A percentile compares a stretch with the other conserved stretches of the same genome.
Evolutionary conservation across 2,888 invertebrate genomes (phyloP).

Genomic region (Ectemnius lituratus): DNA sequence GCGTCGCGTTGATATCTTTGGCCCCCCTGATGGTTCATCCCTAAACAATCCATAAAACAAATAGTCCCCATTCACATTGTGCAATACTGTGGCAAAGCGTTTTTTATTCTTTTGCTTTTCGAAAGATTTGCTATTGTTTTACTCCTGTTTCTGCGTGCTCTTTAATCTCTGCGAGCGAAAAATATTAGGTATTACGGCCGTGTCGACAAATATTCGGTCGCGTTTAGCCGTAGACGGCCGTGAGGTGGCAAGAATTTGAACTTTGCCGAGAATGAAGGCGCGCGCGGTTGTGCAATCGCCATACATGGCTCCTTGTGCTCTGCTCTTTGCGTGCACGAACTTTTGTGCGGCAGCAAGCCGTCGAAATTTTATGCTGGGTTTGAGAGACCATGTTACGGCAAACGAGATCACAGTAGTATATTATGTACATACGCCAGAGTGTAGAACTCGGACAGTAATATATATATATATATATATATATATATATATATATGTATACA

Average conservation of each 20-base stretch:
- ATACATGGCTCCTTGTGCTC: slow-evolving; percentile 7
- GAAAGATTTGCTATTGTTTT: slow-evolving; percentile 10
- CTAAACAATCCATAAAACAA: slow-evolving; percentile 80
- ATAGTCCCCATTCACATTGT: slow-evolving; percentile 74
- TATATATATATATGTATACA: slow-evolving; percentile 12
- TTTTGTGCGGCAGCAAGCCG: slow-evolving; percentile 44
- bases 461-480: not conserved
- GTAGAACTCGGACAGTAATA: too few species aligned
- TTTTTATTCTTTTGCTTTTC: slow-evolving; percentile 25
- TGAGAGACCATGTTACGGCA: slow-evolving; percentile 22
- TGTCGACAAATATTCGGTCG: too few species aligned
- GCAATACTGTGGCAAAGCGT: slow-evolving; percentile 48
- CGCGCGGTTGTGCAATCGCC: slow-evolving; percentile 25
- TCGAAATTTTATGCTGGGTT: slow-evolving; percentile 14
- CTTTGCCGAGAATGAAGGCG: too few species aligned
- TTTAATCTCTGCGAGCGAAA: too few species aligned
- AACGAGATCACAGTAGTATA: slow-evolving; percentile 29
- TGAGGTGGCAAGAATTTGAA: not conserved
- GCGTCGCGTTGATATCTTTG: slow-evolving; percentile 81
- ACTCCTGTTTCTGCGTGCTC: not conserved
- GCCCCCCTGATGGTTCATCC: slow-evolving; percentile 82
- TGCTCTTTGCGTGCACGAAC: slow-evolving; percentile 36
- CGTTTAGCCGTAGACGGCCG: not conserved
- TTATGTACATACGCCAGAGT: slow-evolving; percentile 9
- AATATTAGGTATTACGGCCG: too few species aligned